A percentile compares a stretch with the other conserved stretches of the same genome.
Conservation (phyloP, 2,888 invertebrate species). For the Lasioglossum marginatum region DNA sequence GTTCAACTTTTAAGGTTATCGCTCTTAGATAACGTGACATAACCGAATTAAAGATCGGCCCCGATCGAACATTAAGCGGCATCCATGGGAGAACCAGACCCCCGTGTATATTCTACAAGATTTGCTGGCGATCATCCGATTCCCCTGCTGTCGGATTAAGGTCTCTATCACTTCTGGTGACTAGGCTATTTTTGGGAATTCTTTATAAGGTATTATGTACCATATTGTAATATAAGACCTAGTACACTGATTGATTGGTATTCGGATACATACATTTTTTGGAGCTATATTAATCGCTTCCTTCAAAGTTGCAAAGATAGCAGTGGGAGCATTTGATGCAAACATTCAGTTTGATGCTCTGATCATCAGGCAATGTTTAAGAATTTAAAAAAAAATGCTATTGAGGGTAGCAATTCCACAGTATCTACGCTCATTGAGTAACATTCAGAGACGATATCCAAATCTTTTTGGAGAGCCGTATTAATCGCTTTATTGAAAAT, state of each 20-base stretch:
- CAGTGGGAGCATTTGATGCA: no score
- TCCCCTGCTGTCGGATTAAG: conserved; percentile 12
- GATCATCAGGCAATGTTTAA: no score
- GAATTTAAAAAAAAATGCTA: no score
- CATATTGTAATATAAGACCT: not conserved
- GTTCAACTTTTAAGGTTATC: conserved; percentile 48
- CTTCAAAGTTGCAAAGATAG: no score
- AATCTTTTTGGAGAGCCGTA: not conserved
- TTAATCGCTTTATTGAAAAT: not conserved
- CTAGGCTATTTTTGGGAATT: not conserved
- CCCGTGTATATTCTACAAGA: not conserved
- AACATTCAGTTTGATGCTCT: no score
- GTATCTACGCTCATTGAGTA: accelerated
- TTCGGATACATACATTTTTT: not conserved
- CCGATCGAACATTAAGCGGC: conserved; percentile 23
- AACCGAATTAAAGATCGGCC: conserved; percentile 34
- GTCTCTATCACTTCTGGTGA: not conserved
- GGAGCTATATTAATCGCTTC: no score
- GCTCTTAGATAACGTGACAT: conserved; percentile 31
- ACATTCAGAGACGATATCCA: not conserved
- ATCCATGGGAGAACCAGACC: not conserved
- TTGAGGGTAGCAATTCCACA: not conserved
- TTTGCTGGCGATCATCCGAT: conserved; percentile 15
- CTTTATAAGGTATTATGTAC: not conserved
- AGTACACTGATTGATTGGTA: not conserved